Base-by-base conservation (phyloP, 2,888 invertebrate genomes). In the Caenorhabditis becei region DNA sequence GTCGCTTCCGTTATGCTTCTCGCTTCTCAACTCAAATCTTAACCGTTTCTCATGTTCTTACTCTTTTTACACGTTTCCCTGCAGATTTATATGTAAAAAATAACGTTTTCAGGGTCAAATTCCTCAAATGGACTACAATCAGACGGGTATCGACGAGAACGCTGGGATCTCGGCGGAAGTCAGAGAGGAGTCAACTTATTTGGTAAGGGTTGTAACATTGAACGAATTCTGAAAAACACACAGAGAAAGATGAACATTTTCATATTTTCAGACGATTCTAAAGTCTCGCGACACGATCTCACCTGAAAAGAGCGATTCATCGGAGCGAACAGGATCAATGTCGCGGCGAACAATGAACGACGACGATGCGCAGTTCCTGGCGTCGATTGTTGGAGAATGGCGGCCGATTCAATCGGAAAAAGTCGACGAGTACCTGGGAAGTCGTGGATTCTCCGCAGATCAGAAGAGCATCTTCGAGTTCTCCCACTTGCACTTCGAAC, bases 361-460 rank as follows among this genome's bases (percentile, higher is more conserved):
- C 5, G 47, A n/a, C 2, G 47, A 47, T 5, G 2, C 18, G 8
- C 47, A 18, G 5, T 47, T 47, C n/a, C n/a, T 47, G 8, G 3
- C 28, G 14, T 16, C 54, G n/a, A 26, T 54, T n/a, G 16, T 28
- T 5, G 54, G 54, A 11, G 54, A 54, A 26, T 54, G 54, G 54
- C 16, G 7, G 14, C 54, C 28, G 28, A n/a, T 54, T n/a, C 14
- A 11, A 1, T 26, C 14, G 14, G n/a, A 26, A 1, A 54, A 54
- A 7, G 28, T 54, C 28, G 54, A 28, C 28, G 10, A 2, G 1
- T 54, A 54, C n/a, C 16, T 54, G 26, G 8, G 1, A n/a, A 14
- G 2, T 1, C 54, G 54, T 4, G 26, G 16, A 1, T n/a, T 26
- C 28, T 28, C 16, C 4, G 28, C 2, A n/a, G 5, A 26, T 16